A percentile compares a stretch with the other conserved stretches of the same genome.
Conservation (phyloP, 2,797 vertebrate species). For the Urosaurus nigricauda region DNA sequence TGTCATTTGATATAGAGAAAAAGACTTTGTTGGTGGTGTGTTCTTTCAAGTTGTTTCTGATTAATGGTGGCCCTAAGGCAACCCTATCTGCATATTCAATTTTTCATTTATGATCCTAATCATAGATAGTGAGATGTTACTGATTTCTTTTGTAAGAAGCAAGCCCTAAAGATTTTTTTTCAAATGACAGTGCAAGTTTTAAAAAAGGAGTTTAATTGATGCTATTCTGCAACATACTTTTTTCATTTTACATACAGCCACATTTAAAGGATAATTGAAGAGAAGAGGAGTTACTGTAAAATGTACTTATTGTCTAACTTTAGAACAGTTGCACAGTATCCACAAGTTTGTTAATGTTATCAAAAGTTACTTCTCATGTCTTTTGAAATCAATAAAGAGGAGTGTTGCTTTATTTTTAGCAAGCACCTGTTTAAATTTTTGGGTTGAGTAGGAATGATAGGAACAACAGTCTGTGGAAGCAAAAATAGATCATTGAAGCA, state of each 20-base stretch:
- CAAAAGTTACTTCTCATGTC: neutral
- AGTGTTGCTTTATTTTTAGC: neutral
- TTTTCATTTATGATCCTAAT: neutral
- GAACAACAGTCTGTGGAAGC: neutral
- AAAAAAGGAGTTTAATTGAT: neutral
- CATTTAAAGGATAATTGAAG: neutral
- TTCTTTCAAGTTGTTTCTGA: too few species aligned
- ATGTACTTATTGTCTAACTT: neutral
- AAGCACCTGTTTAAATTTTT: neutral
- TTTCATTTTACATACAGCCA: neutral
- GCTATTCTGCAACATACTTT: neutral
- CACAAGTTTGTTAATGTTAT: neutral
- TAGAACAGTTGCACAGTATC: neutral
- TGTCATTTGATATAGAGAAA: neutral
- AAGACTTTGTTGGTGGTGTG: neutral
- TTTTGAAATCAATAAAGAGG: neutral
- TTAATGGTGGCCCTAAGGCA: too few species aligned
- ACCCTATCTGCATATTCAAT: neutral
- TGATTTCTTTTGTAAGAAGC: too few species aligned
- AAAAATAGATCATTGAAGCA: too few species aligned
- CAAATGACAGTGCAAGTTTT: neutral
- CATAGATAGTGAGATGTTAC: neutral
- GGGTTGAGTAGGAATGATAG: neutral
- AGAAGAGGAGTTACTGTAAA: neutral
- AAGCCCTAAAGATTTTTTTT: neutral